Conservation (phyloP, 2,797 vertebrate species). For the Pangasius djambal region DNA sequence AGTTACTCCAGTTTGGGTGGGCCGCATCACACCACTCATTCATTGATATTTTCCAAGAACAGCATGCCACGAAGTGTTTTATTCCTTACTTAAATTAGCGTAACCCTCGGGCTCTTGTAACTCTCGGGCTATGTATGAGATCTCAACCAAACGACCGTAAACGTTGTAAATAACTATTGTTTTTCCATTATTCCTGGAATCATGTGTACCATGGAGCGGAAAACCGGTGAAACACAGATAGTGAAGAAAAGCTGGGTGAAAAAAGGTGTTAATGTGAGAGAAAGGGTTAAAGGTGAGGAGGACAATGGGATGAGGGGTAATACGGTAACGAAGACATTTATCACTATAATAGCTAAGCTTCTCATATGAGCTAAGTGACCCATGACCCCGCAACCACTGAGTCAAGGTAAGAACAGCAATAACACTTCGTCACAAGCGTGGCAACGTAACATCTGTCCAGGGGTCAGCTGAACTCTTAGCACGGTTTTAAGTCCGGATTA, state of each 20-base stretch:
- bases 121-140: no score
- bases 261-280: constrained; percentile 22
- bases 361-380: constrained; percentile 63
- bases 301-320: not conserved
- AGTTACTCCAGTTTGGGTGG: not conserved
- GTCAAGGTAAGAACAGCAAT: constrained; percentile 56
- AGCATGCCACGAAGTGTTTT: not conserved
- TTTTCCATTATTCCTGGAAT: not conserved
- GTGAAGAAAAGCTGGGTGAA: not conserved
- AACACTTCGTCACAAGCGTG: constrained; percentile 50
- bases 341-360: constrained; percentile 59
- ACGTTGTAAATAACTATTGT: not conserved
- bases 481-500: not conserved
- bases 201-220: not conserved
- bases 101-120: not conserved
- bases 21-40: not conserved
- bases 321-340: constrained; percentile 49
- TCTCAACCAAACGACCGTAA: not conserved
- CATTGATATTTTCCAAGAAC: not conserved
- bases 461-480: not conserved
- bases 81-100: not conserved
- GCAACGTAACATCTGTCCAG: constrained; percentile 27
- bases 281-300: constrained; percentile 45
- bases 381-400: constrained; percentile 48
- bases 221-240: not conserved